phyloP scores from a whole-genome alignment of 2,113 vertebrate species.

The Anarhynchus alexandrinus region DNA sequence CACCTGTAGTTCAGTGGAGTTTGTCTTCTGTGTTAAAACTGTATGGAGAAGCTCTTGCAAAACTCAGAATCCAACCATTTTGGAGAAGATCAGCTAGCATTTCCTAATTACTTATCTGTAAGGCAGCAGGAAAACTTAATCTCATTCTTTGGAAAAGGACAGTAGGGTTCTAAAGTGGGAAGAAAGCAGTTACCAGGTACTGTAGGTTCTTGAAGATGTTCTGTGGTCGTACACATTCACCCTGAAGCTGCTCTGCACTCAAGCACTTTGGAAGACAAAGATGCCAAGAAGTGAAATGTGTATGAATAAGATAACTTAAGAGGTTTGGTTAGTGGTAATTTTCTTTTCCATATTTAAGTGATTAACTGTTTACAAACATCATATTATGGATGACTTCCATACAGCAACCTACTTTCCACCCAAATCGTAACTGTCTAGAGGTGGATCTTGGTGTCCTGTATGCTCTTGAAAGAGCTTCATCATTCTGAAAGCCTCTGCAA shows the following conservation, averaged over 20 bases:
- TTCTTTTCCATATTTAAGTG: not conserved
- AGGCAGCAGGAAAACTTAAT: not conserved
- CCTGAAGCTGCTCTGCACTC: not conserved
- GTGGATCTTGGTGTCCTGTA: not conserved
- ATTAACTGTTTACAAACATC: not conserved
- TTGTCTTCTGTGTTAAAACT: not conserved
- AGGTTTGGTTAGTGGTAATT: not conserved
- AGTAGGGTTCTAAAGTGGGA: not conserved
- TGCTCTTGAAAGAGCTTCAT: not conserved
- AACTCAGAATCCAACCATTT: not conserved
- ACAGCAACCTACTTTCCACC: not conserved
- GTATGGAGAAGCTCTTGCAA: not conserved
- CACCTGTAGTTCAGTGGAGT: not conserved
- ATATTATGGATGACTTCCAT: not conserved
- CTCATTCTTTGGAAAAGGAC: not conserved
- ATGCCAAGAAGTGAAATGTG: not conserved
- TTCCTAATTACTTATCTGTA: not conserved
- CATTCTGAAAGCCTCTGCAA: not conserved
- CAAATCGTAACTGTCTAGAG: not conserved
- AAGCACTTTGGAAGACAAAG: not conserved
- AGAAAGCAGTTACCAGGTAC: not conserved
- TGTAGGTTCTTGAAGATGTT: not conserved
- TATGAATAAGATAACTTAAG: not conserved
- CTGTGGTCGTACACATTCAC: not conserved
- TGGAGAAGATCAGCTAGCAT: not conserved